These are phyloP conservation scores for Psix sp. DNA, from an alignment of 1,140 invertebrate genomes.

Conservation along the genomic window DNA sequence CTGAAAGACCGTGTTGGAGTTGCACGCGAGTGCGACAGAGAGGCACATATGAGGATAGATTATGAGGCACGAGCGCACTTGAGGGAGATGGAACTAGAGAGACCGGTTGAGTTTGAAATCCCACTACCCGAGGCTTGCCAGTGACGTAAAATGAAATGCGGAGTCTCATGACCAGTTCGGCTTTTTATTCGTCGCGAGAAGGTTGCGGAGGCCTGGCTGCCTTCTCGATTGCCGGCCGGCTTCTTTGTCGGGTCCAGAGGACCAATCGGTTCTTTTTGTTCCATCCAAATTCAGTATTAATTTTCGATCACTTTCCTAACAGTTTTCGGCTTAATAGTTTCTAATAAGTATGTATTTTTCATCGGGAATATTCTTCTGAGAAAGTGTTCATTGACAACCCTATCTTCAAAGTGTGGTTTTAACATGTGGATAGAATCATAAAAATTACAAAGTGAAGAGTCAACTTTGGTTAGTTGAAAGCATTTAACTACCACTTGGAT, in stretches of 20 bases:
- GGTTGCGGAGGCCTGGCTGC: constrained; percentile 50
- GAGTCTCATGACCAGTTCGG: constrained; percentile 71
- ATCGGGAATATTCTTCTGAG: neutral
- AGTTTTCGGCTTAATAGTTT: neutral
- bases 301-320: neutral
- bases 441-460: no score
- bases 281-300: constrained; percentile 28
- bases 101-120: constrained; percentile 64
- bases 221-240: constrained; percentile 44
- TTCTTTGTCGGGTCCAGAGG: constrained; percentile 42
- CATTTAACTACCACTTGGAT: no score
- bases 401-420: no score
- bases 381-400: no score
- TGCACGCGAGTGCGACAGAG: constrained; percentile 2
- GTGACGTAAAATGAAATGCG: constrained; percentile 69
- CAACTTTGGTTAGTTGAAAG: no score
- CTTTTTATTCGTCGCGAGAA: constrained; percentile 55
- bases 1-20: constrained; percentile 9
- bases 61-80: constrained; percentile 6
- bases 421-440: no score
- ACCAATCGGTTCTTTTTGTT: constrained; percentile 21
- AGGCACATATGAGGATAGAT: constrained; percentile 21
- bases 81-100: constrained; percentile 37
- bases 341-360: neutral
- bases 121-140: constrained; percentile 66